phyloP scores from a whole-genome alignment of 2,797 vertebrate genomes.

The Darevskia nairensis region DNA sequence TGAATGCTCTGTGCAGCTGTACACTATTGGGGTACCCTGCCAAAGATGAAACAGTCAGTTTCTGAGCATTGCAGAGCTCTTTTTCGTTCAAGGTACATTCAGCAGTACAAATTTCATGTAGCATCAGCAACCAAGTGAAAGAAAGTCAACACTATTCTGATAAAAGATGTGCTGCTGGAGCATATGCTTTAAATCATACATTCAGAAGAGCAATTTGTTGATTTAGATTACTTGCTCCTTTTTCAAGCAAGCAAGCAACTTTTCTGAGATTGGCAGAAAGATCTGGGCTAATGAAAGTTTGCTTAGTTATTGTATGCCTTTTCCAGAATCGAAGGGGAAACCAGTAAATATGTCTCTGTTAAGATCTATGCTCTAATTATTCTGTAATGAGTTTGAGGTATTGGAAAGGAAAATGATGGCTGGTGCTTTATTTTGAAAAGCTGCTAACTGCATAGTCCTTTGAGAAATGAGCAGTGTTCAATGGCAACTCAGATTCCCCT shows the following conservation, averaged over 20 bases:
- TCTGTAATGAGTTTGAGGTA: conserved; percentile 51
- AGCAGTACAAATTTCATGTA: neutral
- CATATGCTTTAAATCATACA: neutral
- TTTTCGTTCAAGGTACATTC: too few species aligned
- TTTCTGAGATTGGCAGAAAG: conserved; percentile 48
- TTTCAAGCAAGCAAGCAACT: conserved; percentile 39
- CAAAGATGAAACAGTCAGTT: too few species aligned
- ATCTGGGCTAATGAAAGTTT: conserved; percentile 47
- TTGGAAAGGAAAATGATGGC: conserved; percentile 35
- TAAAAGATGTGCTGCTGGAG: neutral
- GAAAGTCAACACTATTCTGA: neutral
- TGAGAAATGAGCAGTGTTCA: conserved; percentile 37
- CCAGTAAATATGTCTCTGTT: conserved; percentile 51
- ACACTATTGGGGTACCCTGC: neutral
- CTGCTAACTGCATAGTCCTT: neutral
- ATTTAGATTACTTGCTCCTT: conserved; percentile 49
- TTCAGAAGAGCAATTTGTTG: conserved; percentile 47
- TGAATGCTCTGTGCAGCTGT: neutral
- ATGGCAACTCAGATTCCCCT: conserved; percentile 15
- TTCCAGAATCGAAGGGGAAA: conserved; percentile 46
- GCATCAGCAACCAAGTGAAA: neutral
- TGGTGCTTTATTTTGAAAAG: conserved; percentile 35
- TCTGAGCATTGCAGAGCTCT: too few species aligned
- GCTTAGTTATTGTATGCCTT: conserved; percentile 51
- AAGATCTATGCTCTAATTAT: conserved; percentile 65